These are phyloP conservation scores for Coleophora deauratella DNA, from an alignment of 2,888 invertebrate species.

Conservation along the genomic window DNA sequence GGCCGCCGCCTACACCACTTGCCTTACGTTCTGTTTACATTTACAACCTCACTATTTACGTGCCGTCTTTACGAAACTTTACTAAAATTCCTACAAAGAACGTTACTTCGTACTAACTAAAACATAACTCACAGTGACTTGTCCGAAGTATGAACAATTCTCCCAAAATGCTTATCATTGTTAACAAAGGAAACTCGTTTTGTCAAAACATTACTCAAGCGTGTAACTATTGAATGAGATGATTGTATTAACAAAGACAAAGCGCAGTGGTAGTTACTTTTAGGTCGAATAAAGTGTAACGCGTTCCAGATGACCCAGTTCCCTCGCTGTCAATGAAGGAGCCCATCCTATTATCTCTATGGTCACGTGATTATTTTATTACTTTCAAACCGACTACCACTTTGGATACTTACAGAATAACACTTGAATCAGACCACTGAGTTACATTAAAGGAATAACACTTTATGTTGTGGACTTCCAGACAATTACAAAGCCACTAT, in stretches of 20 bases:
- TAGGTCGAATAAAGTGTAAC: constrained; percentile 22
- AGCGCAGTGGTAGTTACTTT: not conserved
- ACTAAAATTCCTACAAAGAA: constrained; percentile 7
- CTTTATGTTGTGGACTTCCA: no score
- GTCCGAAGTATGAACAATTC: no score
- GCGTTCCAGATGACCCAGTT: constrained; percentile 56
- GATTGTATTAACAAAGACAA: not conserved
- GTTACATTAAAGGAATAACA: constrained; percentile 3
- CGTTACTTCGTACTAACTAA: no score
- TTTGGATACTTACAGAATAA: no score
- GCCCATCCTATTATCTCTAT: constrained; percentile 18
- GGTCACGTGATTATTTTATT: constrained; percentile 7
- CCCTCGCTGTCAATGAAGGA: constrained; percentile 41
- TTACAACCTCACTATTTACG: constrained; percentile 36
- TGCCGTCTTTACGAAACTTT: constrained; percentile 38
- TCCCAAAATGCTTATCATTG: no score
- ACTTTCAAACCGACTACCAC: no score
- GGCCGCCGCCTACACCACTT: constrained; percentile 46
- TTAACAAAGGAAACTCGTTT: not conserved
- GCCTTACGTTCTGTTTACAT: constrained; percentile 38
- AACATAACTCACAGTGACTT: no score
- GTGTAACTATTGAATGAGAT: not conserved
- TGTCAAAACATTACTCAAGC: not conserved
- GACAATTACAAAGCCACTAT: no score
- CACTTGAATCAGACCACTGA: constrained; percentile 6